Evolutionary conservation across 30 jellyfish, hydroid and myxozoan species (phyloP).

Genomic region (Phacellophora camtschatica): DNA sequence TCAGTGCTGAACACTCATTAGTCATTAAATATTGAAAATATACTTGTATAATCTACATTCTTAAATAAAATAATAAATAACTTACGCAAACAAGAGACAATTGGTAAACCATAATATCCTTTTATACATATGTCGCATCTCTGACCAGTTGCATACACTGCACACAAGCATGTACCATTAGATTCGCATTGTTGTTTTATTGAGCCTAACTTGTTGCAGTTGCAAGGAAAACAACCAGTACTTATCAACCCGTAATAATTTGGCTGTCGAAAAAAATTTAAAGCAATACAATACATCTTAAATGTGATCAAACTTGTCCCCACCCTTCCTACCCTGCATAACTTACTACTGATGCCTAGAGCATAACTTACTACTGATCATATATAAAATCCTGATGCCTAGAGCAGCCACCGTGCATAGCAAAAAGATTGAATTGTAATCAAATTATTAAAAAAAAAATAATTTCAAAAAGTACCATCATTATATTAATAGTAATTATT

Average conservation of each 20-base stretch:
- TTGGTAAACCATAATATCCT: conserved; percentile 86
- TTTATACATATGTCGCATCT: conserved; percentile 65
- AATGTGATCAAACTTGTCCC: too few relatives aligned
- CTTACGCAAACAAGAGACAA: conserved; percentile 76
- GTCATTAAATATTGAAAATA: background rate
- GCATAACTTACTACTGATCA: too few relatives aligned
- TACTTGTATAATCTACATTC: too few relatives aligned
- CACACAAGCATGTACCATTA: conserved; percentile 77
- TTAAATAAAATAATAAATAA: too few relatives aligned
- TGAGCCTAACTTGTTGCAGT: conserved; percentile 83
- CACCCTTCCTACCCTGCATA: too few relatives aligned
- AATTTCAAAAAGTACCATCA: too few relatives aligned
- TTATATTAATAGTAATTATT: too few relatives aligned
- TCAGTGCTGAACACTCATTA: background rate
- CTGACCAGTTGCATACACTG: conserved; percentile 53
- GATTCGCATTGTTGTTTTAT: conserved; percentile 57
- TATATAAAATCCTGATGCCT: too few relatives aligned
- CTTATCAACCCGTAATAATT: conserved; percentile 75
- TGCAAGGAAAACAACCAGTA: conserved; percentile 87
- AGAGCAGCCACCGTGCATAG: too few relatives aligned
- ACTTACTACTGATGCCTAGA: too few relatives aligned
- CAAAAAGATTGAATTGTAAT: too few relatives aligned
- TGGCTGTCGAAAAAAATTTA: conserved; percentile 31
- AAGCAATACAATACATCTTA: background rate
- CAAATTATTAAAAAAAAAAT: too few relatives aligned